A percentile compares a stretch with the other conserved stretches of the same genome.
phyloP scores from a whole-genome alignment of 2,888 invertebrate species.

The Spodoptera picta region DNA sequence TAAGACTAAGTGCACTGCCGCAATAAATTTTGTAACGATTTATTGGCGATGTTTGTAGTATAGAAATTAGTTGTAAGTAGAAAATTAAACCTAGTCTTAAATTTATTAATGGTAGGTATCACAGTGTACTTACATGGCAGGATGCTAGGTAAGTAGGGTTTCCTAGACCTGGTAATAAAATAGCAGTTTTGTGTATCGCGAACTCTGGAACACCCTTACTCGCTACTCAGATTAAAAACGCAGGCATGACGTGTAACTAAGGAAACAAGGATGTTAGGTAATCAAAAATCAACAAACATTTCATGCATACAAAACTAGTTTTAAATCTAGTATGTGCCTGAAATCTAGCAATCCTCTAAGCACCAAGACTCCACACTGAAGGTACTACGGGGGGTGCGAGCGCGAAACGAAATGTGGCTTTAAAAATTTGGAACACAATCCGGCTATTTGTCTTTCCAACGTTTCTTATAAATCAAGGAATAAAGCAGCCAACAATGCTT shows the following conservation, averaged over 20 bases:
- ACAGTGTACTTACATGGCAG: too few relatives aligned
- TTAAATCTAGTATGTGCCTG: conserved; percentile 40
- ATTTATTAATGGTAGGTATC: too few relatives aligned
- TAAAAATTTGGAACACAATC: conserved; percentile 94
- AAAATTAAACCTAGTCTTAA: too few relatives aligned
- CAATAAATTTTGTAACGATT: conserved; percentile 64
- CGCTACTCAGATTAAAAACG: too few relatives aligned
- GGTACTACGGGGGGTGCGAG: conserved; percentile 80
- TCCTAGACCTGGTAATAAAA: too few relatives aligned
- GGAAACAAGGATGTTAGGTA: background rate
- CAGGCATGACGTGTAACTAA: too few relatives aligned
- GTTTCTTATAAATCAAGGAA: conserved; percentile 92
- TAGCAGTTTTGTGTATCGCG: too few relatives aligned
- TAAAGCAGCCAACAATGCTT: conserved; percentile 90
- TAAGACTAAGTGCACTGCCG: conserved; percentile 41
- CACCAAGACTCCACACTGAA: conserved; percentile 73
- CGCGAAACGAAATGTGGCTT: conserved; percentile 92
- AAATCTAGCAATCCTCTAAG: conserved; percentile 60
- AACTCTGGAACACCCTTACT: too few relatives aligned
- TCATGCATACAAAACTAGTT: conserved; percentile 35
- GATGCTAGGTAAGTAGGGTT: too few relatives aligned
- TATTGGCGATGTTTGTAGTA: background rate
- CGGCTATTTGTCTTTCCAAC: conserved; percentile 93
- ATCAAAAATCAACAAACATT: conserved; percentile 9
- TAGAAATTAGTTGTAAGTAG: too few relatives aligned